Conservation (phyloP, 2,888 invertebrate genomes). For the Pantelozetes paolii region DNA sequence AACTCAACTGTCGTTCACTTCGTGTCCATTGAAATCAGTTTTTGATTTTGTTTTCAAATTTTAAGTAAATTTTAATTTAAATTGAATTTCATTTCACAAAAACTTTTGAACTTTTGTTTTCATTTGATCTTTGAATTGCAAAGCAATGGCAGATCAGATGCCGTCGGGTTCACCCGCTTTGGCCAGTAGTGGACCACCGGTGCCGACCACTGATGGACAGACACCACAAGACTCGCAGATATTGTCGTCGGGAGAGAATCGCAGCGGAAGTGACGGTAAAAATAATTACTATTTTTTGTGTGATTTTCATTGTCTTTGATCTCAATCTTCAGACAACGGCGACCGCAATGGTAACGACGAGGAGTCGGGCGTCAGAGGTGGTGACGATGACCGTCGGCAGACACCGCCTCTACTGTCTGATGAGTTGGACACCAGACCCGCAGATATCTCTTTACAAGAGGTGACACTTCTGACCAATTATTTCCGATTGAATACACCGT, state of each 20-base stretch:
- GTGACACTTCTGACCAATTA: constrained; percentile 48
- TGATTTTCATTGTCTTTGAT: not conserved
- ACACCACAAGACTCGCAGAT: not conserved
- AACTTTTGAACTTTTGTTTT: too few relatives aligned
- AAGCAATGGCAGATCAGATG: not conserved
- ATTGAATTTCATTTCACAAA: too few relatives aligned
- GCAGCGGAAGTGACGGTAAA: not conserved
- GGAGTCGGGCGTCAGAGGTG: not conserved
- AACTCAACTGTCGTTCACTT: too few relatives aligned
- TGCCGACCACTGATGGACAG: not conserved
- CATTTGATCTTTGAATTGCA: not conserved
- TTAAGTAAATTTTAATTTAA: too few relatives aligned
- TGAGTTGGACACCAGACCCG: constrained; percentile 2
- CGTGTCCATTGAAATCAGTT: too few relatives aligned
- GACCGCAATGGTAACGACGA: not conserved
- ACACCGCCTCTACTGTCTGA: not conserved
- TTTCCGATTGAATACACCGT: constrained; percentile 50
- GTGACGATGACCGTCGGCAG: not conserved
- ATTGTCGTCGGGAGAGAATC: not conserved
- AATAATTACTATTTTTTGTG: not conserved
- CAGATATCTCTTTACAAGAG: not conserved
- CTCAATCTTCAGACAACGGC: not conserved
- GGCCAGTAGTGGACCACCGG: not conserved
- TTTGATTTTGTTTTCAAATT: too few relatives aligned
- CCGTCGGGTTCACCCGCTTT: not conserved